Conservation (phyloP, 2,113 vertebrate species). For the Dasyurus viverrinus region DNA sequence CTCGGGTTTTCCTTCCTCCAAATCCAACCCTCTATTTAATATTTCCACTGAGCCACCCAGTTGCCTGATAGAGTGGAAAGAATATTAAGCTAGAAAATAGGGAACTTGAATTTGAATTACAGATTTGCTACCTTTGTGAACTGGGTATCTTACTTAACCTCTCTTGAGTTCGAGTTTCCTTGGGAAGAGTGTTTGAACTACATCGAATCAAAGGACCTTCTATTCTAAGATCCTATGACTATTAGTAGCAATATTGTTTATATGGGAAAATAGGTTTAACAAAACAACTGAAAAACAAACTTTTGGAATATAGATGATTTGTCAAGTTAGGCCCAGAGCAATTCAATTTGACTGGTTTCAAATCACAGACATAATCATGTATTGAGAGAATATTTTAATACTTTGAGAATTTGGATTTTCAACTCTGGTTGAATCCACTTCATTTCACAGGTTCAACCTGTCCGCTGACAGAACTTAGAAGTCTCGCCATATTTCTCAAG, state of each 20-base stretch:
- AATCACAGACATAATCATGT: background rate
- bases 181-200: background rate
- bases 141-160: background rate
- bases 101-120: background rate
- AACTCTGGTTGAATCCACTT: background rate
- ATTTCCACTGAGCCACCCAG: background rate
- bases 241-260: background rate
- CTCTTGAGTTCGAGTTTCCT: conserved; percentile 11
- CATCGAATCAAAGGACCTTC: background rate
- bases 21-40: too few species aligned
- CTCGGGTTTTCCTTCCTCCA: background rate
- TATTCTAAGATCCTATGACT: background rate
- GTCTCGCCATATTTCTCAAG: background rate
- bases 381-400: background rate
- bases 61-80: background rate
- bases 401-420: background rate
- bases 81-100: background rate
- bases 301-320: background rate
- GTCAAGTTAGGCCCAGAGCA: background rate
- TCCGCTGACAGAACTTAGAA: background rate
- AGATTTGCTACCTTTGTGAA: background rate
- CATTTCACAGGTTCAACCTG: background rate
- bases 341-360: background rate
- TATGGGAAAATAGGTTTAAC: background rate
- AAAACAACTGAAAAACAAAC: background rate